Conservation (phyloP, 2,888 invertebrate genomes). For the Gandaritis pyraliata region DNA sequence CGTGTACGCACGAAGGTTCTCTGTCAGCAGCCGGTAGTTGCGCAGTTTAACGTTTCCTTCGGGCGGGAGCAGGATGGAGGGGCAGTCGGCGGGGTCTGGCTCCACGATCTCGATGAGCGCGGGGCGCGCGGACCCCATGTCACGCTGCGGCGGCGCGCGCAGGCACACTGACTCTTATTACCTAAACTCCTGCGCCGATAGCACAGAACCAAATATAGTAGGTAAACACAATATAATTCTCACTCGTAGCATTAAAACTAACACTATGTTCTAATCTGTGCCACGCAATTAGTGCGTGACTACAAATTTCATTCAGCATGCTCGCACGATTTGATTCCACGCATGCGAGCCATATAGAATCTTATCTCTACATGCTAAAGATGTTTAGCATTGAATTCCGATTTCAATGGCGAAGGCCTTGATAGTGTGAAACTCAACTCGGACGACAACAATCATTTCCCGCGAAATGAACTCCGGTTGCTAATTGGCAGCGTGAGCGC, state of each 20-base stretch:
- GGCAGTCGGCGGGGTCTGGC: slow-evolving; percentile 61
- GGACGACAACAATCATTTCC: slow-evolving; percentile 12
- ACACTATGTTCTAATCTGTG: slow-evolving; percentile 4
- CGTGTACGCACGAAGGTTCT: slow-evolving; percentile 70
- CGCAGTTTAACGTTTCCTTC: slow-evolving; percentile 71
- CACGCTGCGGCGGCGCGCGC: slow-evolving; percentile 61
- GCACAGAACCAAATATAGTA: slow-evolving; percentile 18
- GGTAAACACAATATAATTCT: not conserved
- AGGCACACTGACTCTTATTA: slow-evolving; percentile 38
- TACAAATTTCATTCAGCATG: slow-evolving; percentile 1
- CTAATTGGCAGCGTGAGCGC: slow-evolving; percentile 8
- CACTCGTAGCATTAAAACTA: not conserved
- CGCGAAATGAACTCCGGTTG: slow-evolving; percentile 23
- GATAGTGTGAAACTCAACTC: not conserved
- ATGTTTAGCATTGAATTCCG: not conserved
- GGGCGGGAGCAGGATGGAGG: slow-evolving; percentile 56
- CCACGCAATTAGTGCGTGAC: slow-evolving; percentile 11
- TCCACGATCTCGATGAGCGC: slow-evolving; percentile 66
- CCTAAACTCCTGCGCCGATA: slow-evolving; percentile 26
- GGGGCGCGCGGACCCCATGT: slow-evolving; percentile 54
- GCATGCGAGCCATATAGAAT: slow-evolving; percentile 1
- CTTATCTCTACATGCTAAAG: not conserved
- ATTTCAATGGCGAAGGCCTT: not conserved
- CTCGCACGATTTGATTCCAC: not conserved
- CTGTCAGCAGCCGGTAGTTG: slow-evolving; percentile 69